These are phyloP conservation scores for Mesodorylaimus sp. DNA, from an alignment of 2,888 invertebrate genomes.

Conservation along the genomic window DNA sequence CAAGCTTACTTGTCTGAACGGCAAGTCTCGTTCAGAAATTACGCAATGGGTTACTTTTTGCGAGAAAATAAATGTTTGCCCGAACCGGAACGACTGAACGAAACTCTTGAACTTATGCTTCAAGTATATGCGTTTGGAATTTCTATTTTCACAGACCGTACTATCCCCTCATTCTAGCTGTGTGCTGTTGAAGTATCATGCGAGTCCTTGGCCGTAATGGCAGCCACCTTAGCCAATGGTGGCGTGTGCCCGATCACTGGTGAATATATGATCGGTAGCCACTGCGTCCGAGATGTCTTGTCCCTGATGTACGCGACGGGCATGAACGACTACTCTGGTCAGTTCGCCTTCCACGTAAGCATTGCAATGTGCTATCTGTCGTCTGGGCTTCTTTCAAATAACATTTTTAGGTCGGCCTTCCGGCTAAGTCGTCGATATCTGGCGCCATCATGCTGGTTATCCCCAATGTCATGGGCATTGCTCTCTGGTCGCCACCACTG, in stretches of 20 bases:
- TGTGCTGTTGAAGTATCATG: slow-evolving; percentile 85
- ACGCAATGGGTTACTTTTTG: slow-evolving; percentile 92
- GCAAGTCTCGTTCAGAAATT: slow-evolving; percentile 89
- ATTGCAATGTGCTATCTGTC: too few relatives aligned
- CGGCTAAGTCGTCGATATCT: slow-evolving; percentile 46
- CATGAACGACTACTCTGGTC: slow-evolving; percentile 78
- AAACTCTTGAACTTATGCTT: too few relatives aligned
- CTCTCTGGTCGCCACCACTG: slow-evolving; percentile 75
- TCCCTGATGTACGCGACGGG: slow-evolving; percentile 95
- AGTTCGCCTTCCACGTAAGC: slow-evolving; percentile 74
- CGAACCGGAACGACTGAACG: too few relatives aligned
- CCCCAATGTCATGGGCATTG: slow-evolving; percentile 89
- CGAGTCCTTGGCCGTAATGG: slow-evolving; percentile 79
- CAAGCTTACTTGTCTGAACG: slow-evolving; percentile 85
- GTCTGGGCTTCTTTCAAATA: too few relatives aligned
- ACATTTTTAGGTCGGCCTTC: slow-evolving; percentile 36
- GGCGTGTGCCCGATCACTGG: slow-evolving; percentile 88
- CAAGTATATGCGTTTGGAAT: too few relatives aligned
- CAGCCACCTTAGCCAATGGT: slow-evolving; percentile 82
- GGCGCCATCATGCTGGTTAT: slow-evolving; percentile 80
- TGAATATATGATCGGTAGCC: slow-evolving; percentile 55
- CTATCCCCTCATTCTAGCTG: slow-evolving; percentile 44
- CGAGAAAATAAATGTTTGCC: slow-evolving; percentile 76
- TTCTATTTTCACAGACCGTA: too few relatives aligned
- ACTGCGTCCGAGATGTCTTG: slow-evolving; percentile 76